Evolutionary conservation across 2,888 invertebrate species (phyloP).

Genomic region (Lasioglossum marginatum): DNA sequence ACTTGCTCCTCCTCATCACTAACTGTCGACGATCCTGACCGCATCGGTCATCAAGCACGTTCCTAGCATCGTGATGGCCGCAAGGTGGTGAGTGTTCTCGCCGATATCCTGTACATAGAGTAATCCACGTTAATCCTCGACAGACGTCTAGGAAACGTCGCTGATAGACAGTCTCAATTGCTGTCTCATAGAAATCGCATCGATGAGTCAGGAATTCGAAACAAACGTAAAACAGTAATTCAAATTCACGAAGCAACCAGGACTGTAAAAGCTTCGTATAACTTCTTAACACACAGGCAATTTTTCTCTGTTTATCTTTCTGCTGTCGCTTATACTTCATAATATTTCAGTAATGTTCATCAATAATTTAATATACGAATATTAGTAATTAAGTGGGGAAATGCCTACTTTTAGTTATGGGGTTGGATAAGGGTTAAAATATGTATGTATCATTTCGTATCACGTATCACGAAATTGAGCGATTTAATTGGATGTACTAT

Average conservation of each 20-base stretch:
- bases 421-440: background rate
- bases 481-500: background rate
- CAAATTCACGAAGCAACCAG: background rate
- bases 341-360: background rate
- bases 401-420: background rate
- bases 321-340: background rate
- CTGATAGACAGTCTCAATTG: constrained; percentile 23
- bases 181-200: background rate
- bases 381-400: background rate
- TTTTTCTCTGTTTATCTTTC: background rate
- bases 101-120: constrained; percentile 67
- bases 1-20: constrained; percentile 80
- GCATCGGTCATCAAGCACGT: constrained; percentile 72
- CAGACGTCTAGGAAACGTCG: constrained; percentile 44
- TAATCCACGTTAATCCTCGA: constrained; percentile 65
- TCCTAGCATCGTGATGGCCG: constrained; percentile 70
- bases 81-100: constrained; percentile 67
- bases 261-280: background rate
- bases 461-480: background rate
- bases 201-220: background rate
- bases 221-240: background rate
- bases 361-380: background rate
- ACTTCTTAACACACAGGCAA: background rate
- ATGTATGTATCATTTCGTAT: background rate
- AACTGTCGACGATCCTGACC: constrained; percentile 72